Evolutionary conservation across 1,140 invertebrate genomes (phyloP), one percentile per base, ranked within the genome.

Genomic region (Drosophila hydei): DNA sequence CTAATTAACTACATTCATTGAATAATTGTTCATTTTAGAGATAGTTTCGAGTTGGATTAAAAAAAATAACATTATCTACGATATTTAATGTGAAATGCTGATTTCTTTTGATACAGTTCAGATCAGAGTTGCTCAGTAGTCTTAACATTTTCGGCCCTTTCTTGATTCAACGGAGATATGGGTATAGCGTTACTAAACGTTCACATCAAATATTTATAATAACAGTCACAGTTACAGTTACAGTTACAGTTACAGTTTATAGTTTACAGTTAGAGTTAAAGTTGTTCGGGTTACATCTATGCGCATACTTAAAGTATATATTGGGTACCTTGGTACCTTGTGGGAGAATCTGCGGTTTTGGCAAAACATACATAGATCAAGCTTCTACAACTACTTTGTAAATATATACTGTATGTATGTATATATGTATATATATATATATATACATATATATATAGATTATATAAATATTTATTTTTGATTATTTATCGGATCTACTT

Each of bases 401-500:
- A 48, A 42, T 42, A 42, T 42, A 42, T 42, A 42, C 7, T 16
- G 2, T 1, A 42, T 42, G 16, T 42, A 42, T 38, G 7, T 11
- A 42, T 16, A 42, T 1, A 16, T 11, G 11, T 12, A 36, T 8
- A 36, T 11, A 36, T 9, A 8, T 9, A 11, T 9, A 16, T 16
- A 33, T 33, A 33, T 1, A 33, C 12, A 30, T 30, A 30, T 30
- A 8, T 40, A 42, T 3, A 16, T 42, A 16, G 30, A 33, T 33
- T 33, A 33, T 30, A 8, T 30, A n/a, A n/a, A n/a, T n/a, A n/a
- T n/a, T n/a, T 33, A 2, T 12, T 33, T 3, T 42, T 8, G 38
- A n/a, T 16, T 42, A 42, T 40, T n/a, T 40, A 42, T 16, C 38
- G 5, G 12, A 51, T 62, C 93, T 94, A 96, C 92, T 96, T 96